Percentiles rank a stretch among this genome's conserved stretches.
Evolutionary conservation across 2,797 vertebrate genomes (phyloP).

Genomic region (Acomys russatus): DNA sequence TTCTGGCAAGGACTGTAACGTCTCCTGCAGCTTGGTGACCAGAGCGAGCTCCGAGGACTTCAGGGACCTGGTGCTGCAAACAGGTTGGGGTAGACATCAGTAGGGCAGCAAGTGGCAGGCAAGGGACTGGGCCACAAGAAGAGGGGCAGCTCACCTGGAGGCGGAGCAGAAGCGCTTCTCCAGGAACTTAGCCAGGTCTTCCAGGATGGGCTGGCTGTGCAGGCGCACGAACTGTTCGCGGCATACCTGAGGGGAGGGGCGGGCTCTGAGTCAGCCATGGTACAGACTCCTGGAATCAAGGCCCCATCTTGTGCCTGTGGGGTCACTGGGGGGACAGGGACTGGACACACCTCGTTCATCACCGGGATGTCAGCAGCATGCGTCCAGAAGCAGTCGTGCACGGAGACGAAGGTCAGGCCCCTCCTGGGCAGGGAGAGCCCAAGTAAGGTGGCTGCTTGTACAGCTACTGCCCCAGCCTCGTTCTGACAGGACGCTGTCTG

Average conservation of each 20-base stretch:
- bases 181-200: conserved; percentile 94
- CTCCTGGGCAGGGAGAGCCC: conserved; percentile 86
- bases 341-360: conserved; percentile 95
- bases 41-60: conserved; percentile 72
- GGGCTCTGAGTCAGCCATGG: background rate
- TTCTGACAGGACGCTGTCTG: background rate
- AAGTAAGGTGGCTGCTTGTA: background rate
- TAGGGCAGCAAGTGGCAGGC: background rate
- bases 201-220: conserved; percentile 96
- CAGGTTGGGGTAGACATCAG: background rate
- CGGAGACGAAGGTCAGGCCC: conserved; percentile 96
- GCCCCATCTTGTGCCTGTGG: background rate
- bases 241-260: conserved; percentile 91
- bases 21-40: conserved; percentile 88
- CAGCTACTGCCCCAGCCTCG: background rate
- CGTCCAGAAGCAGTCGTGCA: conserved; percentile 99
- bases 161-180: conserved; percentile 91
- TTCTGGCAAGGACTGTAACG: conserved; percentile 91
- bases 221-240: conserved; percentile 96
- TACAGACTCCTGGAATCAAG: fast-evolving
- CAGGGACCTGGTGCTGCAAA: background rate
- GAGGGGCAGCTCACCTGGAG: background rate
- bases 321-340: fast-evolving
- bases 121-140: fast-evolving
- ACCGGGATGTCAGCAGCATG: conserved; percentile 94